A percentile compares a stretch with the other conserved stretches of the same genome.
phyloP scores from a whole-genome alignment of 2,797 vertebrate species.

The Acrossocheilus fasciatus region DNA sequence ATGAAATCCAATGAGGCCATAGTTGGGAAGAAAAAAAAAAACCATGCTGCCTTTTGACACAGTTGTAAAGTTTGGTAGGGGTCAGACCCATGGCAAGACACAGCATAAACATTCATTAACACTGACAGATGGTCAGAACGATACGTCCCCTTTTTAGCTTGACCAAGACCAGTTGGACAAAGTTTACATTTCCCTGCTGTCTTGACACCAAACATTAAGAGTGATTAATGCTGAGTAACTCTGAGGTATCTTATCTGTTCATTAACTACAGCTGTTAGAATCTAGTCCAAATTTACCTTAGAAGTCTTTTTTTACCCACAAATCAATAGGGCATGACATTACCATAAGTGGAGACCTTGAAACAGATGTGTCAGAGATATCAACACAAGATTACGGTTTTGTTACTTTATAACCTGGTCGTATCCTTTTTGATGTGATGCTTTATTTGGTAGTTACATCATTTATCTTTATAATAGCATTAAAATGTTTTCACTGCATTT shows the following conservation, averaged over 20 bases:
- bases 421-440: not conserved
- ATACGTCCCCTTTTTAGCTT: not conserved
- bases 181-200: not conserved
- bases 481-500: not conserved
- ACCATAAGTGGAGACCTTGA: slow-evolving; percentile 11
- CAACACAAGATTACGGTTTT: not conserved
- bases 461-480: not conserved
- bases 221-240: slow-evolving; percentile 23
- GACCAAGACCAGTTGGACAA: slow-evolving; percentile 18
- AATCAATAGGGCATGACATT: not conserved
- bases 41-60: not conserved
- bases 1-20: not conserved
- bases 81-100: slow-evolving; percentile 1
- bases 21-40: not conserved
- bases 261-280: not conserved
- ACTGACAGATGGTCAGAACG: slow-evolving; percentile 21
- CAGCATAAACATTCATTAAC: slow-evolving; percentile 19
- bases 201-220: slow-evolving; percentile 22
- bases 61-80: not conserved
- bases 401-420: slow-evolving; percentile 1
- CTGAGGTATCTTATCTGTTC: not conserved
- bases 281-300: not conserved
- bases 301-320: not conserved
- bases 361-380: slow-evolving; percentile 20
- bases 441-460: not conserved